Base-by-base conservation (phyloP, 1,140 invertebrate species). In the Ruditapes philippinarum region DNA sequence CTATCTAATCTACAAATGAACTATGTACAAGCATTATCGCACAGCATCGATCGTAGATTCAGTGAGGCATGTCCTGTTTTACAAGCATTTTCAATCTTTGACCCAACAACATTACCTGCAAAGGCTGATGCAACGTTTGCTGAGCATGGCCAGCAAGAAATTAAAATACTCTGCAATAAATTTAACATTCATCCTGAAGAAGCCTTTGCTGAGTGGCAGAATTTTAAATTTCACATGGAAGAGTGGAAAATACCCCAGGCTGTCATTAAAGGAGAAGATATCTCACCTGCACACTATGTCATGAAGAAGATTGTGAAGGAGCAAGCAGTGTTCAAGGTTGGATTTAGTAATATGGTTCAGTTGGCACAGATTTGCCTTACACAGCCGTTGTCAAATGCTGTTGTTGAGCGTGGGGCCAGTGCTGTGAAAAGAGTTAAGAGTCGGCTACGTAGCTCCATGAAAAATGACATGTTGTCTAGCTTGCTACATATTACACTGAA, bases 301-400 rank as follows among this genome's bases (percentile, higher is more conserved):
- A 31, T 40, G 65, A 70, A 70, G 31, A 70, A 70, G 65, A 2
- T 70, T 14, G 65, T 70, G 65, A 3, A 28, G 65, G 65, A 70
- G 31, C 65, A 70, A 70, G 9, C 65, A 19, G 2, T 28, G 7
- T 70, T 31, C 65, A 70, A 28, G 31, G n/a, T 70, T 11, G 65
- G 65, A 3, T 70, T 70, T 28, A 70, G n/a, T 12, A 70, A 70
- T 22, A 12, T 70, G n/a, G 65, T 70, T 17, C 9, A 70, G 25
- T 19, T 70, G 22, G 65, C 65, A 17, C 65, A 70, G n/a, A 70
- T 70, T 4, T 70, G 65, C 28, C 22, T 70, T 4, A 70, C 65
- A 5, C 65, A 70, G 28, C 65, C 65, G 9, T n/a, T 28, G n/a
- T 70, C 65, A 12, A 70, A 70, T 70, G 65, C 65, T 28, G 65